These are phyloP conservation scores for Alectura lathami DNA, from an alignment of 2,113 vertebrate genomes.

Conservation along the genomic window DNA sequence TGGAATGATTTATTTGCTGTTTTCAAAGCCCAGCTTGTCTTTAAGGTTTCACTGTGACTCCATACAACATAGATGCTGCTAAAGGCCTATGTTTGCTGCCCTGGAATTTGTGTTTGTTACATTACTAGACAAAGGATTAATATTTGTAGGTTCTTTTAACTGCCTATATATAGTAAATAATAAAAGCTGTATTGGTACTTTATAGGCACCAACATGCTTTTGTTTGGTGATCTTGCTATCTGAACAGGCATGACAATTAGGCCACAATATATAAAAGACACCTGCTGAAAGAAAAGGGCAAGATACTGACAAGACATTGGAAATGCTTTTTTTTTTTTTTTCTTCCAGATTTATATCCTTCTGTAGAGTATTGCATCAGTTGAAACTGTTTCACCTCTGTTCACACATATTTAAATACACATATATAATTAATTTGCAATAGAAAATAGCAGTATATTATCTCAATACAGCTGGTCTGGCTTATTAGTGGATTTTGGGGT, in stretches of 20 bases:
- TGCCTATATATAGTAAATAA: neutral
- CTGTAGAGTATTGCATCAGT: neutral
- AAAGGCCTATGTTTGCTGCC: neutral
- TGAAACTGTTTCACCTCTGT: neutral
- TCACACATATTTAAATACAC: no score
- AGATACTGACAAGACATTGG: neutral
- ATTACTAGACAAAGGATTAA: neutral
- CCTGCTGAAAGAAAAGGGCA: neutral
- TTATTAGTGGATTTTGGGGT: neutral
- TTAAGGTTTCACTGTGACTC: neutral
- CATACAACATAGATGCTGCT: no score
- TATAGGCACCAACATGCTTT: no score
- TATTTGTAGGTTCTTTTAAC: neutral
- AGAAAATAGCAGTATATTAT: neutral
- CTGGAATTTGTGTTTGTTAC: neutral
- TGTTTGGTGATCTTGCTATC: neutral
- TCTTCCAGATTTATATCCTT: no score
- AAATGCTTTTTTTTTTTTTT: neutral
- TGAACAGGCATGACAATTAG: neutral
- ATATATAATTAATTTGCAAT: neutral
- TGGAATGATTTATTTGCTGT: neutral
- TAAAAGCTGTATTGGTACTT: neutral
- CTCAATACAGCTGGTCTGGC: neutral
- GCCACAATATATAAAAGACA: neutral
- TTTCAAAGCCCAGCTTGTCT: neutral